Base-by-base conservation (phyloP, 2,113 vertebrate genomes). In the Chloroceryle aenea region DNA sequence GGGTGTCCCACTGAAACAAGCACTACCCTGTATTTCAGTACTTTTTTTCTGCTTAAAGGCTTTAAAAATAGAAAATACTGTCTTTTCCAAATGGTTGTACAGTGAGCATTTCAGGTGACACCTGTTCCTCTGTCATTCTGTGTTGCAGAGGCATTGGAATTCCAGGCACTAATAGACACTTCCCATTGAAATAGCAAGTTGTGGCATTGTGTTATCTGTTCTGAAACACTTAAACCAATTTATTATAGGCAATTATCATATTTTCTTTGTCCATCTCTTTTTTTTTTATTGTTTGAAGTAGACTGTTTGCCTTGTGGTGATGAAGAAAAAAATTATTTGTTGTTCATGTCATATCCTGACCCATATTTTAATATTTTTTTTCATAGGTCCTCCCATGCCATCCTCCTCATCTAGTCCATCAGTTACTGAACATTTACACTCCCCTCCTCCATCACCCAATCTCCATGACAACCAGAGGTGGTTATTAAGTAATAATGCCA, bases 331-430 rank as follows among this genome's bases (percentile, higher is more conserved):
- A 77, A 4, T 61, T 0, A 27, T 38, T 50, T 96, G 59, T 75
- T 84, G 67, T 63, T 95, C 40, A 2, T 73, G 19, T 86, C 63
- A 8, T 84, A 85, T 62, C 73, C 80, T 95, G 82, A 85, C 67
- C 36, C 56, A 53, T 93, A 40, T 96, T 97, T 96, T 92, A 83
- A 94, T 91, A 83, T 96, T 98, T 98, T 95, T 93, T 95, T 95
- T 87, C 89, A 85, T 97, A 97, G 94, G 98, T 98, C 97, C 97
- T 98, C 97, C 97, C 97, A 97, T 98, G 97, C 98, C 98, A 98
- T 98, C 98, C 95, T 98, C 98, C 96, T 98, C 97, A 97, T 98
- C 98, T 98, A 98, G 97, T 97, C 97, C 98, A 98, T 98, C 98
- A 93, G 97, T 96, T 98, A 97, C 97, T 97, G 98, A 98, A 92